Evolutionary conservation across 2,113 vertebrate species (phyloP).

Genomic region (Ptyas mucosa): DNA sequence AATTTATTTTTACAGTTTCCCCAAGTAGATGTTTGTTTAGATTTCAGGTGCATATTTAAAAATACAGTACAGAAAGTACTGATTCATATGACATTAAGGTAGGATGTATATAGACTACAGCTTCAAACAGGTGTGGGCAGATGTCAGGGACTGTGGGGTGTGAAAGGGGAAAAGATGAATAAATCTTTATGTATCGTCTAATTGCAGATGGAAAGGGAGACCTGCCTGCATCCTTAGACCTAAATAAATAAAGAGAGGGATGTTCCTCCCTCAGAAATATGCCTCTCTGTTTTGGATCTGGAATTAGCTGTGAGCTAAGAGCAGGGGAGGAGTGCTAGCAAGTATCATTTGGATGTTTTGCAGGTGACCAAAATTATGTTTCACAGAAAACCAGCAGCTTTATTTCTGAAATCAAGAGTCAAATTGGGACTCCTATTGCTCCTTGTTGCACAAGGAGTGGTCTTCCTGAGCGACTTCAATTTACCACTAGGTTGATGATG

Average conservation of each 20-base stretch:
- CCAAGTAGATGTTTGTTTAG: background rate
- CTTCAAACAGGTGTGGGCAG: background rate
- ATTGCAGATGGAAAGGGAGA: background rate
- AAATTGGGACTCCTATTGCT: background rate
- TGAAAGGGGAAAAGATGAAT: background rate
- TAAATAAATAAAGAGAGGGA: background rate
- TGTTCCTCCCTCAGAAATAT: background rate
- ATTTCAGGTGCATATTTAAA: background rate
- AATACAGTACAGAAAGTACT: background rate
- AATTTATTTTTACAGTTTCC: background rate
- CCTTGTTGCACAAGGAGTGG: background rate
- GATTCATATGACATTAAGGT: background rate
- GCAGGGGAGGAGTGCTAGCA: background rate
- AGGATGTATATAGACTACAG: background rate
- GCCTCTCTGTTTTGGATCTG: background rate
- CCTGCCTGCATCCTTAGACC: background rate
- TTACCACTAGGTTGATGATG: background rate
- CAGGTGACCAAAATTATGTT: background rate
- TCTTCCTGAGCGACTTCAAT: background rate
- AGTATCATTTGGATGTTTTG: background rate
- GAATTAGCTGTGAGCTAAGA: background rate
- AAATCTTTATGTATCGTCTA: background rate
- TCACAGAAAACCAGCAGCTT: background rate
- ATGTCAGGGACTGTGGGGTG: background rate
- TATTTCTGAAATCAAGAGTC: background rate